Base-by-base conservation (phyloP, 23 tunicate species). In the Halocynthia roretzi region DNA sequence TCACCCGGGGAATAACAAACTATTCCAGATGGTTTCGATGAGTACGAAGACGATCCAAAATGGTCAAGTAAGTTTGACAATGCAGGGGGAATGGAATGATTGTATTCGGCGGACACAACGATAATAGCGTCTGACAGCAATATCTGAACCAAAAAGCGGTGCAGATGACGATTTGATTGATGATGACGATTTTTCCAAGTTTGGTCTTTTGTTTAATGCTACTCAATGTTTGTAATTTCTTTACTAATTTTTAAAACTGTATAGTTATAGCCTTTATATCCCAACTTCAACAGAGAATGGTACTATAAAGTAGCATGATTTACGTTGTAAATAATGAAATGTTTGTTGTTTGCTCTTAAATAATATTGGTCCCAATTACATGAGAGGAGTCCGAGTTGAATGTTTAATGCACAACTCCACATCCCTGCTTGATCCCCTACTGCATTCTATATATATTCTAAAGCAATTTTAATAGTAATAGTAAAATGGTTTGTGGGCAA, bases 11-110 rank as follows among this genome's bases (percentile, higher is more conserved):
- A 89, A 61, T 89, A 89, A 12, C 89, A 84, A 61, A 89, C 81
- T 18, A 89, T 89, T 7, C 82, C 96, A 8, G 96, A 89, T 56
- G 96, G 96, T 76, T 89, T 89, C 53, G 54, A 50, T 15, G 80
- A 56, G 62, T 53, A 89, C 0, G 96, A 72, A 17, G 40, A 18
- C 23, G 86, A 85, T 8, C 80, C 73, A 56, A 89, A 89, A 70
- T 89, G 76, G 69, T 89, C 96, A 85, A 89, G 68, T 12, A 82
- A 63, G 66, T 89, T 89, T 54, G 85, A 51, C 56, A 89, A 62
- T 52, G 78, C 96, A 22, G 96, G 96, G 5, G 96, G 96, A 61
- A 89, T 89, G 75, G 82, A 83, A 54, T 89, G 96, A 76, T 89
- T 89, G 75, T 89, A 89, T 76, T 89, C 96, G 15, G 85, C 87